Base-by-base conservation (phyloP, 1,140 invertebrate species). In the Halyomorpha halys region DNA sequence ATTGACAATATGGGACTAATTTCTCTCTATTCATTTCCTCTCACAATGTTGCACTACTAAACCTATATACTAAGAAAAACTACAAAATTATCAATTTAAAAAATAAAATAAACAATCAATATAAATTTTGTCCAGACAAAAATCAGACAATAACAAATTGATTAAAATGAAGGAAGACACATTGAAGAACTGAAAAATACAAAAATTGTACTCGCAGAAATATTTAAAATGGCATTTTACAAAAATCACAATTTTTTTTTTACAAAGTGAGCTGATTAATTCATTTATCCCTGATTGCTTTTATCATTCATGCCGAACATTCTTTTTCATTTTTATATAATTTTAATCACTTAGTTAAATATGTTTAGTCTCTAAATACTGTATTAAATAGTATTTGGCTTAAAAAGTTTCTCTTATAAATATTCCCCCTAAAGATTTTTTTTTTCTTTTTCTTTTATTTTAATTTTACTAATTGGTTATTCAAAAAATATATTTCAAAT, bases 1-100 rank as follows among this genome's bases (percentile, higher is more conserved):
- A 65, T 60, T 63, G 62, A 63, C 62, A 63, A 63, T 63, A 63
- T 63, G 62, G 62, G 62, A 63, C 62, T 63, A 63, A 63, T 54
- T 30, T 54, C 27, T 63, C 39, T 60, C 30, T 39, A 44, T 60
- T 39, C 44, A 15, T 63, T 27, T 63, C 18, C 16, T 51, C 47
- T 59, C 63, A 65, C 49, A 59, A 54, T 65, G 56, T 44, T 64
- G 27, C 25, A 54, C 39, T 45, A 59, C 54, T 59, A 65, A 65
- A 59, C 30, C 56, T 59, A 49, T 30, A 56, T 19, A 45, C 62
- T 63, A 63, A 61, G 45, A 62, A 66, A 65, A 66, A 59, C 61
- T 60, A 66, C 54, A 60, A 60, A 60, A 60, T 60, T 44, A 60
- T 60, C 6, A 44, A 39, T 34, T 34, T 34, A 60, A 60, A 30